Conservation (phyloP, 2,113 vertebrate genomes). For the Haemorhous mexicanus region DNA sequence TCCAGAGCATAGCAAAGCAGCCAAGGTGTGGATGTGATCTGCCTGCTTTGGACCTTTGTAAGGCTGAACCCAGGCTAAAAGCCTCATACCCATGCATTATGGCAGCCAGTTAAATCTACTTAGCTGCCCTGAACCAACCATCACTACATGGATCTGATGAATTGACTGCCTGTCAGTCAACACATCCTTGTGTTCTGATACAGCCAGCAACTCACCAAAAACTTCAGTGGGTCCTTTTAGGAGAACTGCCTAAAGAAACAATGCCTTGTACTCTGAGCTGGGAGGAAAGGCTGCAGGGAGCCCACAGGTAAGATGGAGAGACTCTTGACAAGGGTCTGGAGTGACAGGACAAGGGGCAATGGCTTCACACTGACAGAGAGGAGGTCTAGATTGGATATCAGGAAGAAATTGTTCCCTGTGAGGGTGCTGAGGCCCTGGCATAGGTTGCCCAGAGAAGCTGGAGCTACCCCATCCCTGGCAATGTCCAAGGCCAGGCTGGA, state of each 20-base stretch:
- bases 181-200: background rate
- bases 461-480: background rate
- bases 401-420: background rate
- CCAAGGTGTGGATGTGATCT: background rate
- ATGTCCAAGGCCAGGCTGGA: background rate
- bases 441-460: background rate
- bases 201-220: background rate
- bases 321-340: background rate
- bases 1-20: background rate
- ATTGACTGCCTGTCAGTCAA: background rate
- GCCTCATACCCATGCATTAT: background rate
- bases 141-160: background rate
- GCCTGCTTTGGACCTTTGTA: background rate
- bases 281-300: background rate
- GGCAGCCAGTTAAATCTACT: background rate
- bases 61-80: background rate
- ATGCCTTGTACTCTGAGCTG: background rate
- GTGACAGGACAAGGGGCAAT: background rate
- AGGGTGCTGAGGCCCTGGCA: background rate
- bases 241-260: background rate
- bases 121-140: background rate
- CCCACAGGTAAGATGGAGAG: background rate
- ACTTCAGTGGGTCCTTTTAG: background rate
- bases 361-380: background rate
- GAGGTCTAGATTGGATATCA: fast-evolving